These are phyloP conservation scores for Hypothenemus hampei DNA, from an alignment of 1,140 invertebrate genomes.

Conservation along the genomic window DNA sequence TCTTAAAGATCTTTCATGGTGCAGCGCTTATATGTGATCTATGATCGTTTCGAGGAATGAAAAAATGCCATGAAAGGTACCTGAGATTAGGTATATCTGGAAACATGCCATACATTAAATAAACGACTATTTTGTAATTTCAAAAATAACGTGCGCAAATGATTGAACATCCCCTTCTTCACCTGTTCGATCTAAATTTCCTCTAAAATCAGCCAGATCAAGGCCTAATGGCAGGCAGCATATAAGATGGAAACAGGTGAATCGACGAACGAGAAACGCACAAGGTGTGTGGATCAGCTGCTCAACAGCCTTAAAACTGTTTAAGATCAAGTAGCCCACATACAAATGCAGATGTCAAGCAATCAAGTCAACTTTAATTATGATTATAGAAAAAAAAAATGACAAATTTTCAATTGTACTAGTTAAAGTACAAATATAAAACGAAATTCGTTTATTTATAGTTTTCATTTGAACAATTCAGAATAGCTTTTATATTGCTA, in stretches of 20 bases:
- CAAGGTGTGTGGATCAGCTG: constrained; percentile 10
- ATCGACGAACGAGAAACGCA: neutral
- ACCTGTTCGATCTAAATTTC: constrained; percentile 5
- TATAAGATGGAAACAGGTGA: constrained; percentile 7
- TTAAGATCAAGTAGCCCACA: constrained; percentile 10
- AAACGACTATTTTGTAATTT: no score
- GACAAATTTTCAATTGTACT: neutral
- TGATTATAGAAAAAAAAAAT: neutral
- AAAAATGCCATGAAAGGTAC: no score
- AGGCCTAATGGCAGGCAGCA: no score
- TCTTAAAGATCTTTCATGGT: no score
- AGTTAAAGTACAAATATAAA: neutral
- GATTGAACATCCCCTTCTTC: neutral
- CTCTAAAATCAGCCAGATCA: neutral
- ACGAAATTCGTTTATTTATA: neutral
- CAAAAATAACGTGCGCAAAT: no score
- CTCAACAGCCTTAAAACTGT: neutral
- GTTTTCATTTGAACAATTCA: no score
- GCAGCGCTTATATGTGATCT: no score
- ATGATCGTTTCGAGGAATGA: no score
- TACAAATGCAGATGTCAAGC: neutral
- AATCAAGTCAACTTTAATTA: no score
- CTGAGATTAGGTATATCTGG: no score
- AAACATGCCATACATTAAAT: no score
- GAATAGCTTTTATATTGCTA: no score